Percentiles rank a stretch among this genome's conserved stretches.
phyloP scores from a whole-genome alignment of 2,113 vertebrate genomes.

The Planiliza haematocheilus region DNA sequence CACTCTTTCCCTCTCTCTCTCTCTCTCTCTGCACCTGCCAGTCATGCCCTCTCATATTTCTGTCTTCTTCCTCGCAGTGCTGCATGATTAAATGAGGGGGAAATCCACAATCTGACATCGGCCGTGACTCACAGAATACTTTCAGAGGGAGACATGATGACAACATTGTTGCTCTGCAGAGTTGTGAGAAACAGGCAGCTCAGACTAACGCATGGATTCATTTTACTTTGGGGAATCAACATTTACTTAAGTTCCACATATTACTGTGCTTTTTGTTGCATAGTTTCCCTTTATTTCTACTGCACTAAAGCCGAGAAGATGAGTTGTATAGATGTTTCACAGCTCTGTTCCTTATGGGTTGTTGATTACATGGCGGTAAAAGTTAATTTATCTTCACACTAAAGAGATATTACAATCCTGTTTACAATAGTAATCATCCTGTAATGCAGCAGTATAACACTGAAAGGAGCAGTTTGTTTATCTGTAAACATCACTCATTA shows the following conservation, averaged over 20 bases:
- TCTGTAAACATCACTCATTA: background rate
- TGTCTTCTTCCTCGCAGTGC: background rate
- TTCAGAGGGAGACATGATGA: slow-evolving; percentile 5
- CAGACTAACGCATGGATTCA: background rate
- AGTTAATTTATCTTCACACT: too few relatives aligned
- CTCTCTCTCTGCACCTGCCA: background rate
- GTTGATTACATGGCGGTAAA: too few relatives aligned
- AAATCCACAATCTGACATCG: slow-evolving; percentile 6
- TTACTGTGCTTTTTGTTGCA: too few relatives aligned
- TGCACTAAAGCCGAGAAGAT: too few relatives aligned
- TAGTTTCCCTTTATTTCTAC: too few relatives aligned
- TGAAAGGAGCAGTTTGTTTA: background rate
- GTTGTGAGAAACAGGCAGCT: background rate
- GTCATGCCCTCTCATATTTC: slow-evolving; percentile 7
- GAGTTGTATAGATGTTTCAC: too few relatives aligned
- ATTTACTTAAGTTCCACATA: too few relatives aligned
- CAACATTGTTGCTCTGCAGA: background rate
- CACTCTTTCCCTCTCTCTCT: background rate
- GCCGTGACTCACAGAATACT: slow-evolving; percentile 3
- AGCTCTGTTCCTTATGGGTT: too few relatives aligned
- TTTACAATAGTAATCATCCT: too few relatives aligned
- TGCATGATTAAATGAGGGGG: slow-evolving; percentile 16
- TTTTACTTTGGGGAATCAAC: too few relatives aligned
- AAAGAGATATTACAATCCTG: too few relatives aligned
- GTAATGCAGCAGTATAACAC: too few relatives aligned